Percentiles rank a stretch among this genome's conserved stretches.
Conservation (phyloP, 2,113 vertebrate genomes). For the Anolis carolinensis region DNA sequence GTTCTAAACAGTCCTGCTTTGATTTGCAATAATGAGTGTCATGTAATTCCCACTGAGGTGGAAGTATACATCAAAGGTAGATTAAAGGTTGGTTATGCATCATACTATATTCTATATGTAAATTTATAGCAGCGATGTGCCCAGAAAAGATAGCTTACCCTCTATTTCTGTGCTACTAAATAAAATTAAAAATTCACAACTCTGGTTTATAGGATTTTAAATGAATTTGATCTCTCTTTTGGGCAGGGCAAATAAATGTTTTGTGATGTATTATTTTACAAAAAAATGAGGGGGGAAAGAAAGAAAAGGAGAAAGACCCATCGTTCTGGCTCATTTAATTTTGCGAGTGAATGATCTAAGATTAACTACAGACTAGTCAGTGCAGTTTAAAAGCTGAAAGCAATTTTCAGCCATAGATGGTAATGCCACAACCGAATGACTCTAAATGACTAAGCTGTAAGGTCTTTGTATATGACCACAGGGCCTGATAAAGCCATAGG, state of each 20-base stretch:
- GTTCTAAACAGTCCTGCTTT: slow-evolving; percentile 79
- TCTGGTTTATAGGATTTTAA: slow-evolving; percentile 90
- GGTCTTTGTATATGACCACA: slow-evolving; percentile 86
- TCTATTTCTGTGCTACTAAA: slow-evolving; percentile 90
- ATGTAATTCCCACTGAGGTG: slow-evolving; percentile 77
- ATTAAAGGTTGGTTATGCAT: slow-evolving; percentile 92
- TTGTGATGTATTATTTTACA: slow-evolving; percentile 85
- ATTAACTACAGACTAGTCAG: slow-evolving; percentile 91
- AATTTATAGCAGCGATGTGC: slow-evolving; percentile 90
- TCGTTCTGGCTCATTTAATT: slow-evolving; percentile 89
- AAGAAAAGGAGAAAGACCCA: slow-evolving; percentile 58
- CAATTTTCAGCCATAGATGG: slow-evolving; percentile 88
- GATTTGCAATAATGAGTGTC: slow-evolving; percentile 81
- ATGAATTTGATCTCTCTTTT: slow-evolving; percentile 88
- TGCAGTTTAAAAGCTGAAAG: slow-evolving; percentile 90
- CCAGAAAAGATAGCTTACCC: slow-evolving; percentile 85
- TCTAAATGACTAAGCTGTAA: slow-evolving; percentile 86
- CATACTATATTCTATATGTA: slow-evolving; percentile 90
- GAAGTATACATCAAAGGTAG: slow-evolving; percentile 85
- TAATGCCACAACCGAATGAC: slow-evolving; percentile 88
- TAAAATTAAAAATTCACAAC: slow-evolving; percentile 98
- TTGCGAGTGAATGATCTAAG: slow-evolving; percentile 89
- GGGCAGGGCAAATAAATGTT: slow-evolving; percentile 92
- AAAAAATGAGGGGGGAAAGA: slow-evolving; percentile 1
- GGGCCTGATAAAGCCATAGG: slow-evolving; percentile 87